Conservation (phyloP, 2,888 invertebrate species). For the Sceliomorpha sp. region DNA sequence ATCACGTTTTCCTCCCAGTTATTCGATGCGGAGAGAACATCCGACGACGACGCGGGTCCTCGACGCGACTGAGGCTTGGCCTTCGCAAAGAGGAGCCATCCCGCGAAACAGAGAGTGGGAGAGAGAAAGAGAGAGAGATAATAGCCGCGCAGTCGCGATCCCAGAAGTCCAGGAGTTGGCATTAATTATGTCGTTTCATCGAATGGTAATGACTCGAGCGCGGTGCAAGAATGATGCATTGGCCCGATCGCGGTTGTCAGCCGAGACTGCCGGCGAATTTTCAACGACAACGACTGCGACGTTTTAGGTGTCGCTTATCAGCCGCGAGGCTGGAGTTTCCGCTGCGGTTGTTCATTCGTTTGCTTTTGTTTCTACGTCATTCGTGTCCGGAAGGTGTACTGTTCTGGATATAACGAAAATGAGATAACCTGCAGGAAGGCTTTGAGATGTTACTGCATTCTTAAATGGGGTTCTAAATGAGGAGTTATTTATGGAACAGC, state of each 20-base stretch:
- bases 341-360: too few species aligned
- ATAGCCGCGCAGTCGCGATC: constrained; percentile 59
- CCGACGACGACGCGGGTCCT: constrained; percentile 73
- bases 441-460: too few species aligned
- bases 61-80: constrained; percentile 74
- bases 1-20: constrained; percentile 1
- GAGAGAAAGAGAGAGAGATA: constrained; percentile 50
- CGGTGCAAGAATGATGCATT: constrained; percentile 16
- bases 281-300: too few species aligned
- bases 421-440: too few species aligned
- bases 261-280: constrained; percentile 1
- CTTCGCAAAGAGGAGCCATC: constrained; percentile 69
- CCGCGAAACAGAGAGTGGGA: constrained; percentile 57
- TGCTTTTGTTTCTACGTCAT: too few species aligned
- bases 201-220: constrained; percentile 57
- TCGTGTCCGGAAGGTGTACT: too few species aligned
- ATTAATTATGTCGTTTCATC: constrained; percentile 65
- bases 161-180: constrained; percentile 59
- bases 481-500: too few species aligned
- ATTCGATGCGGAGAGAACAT: constrained; percentile 58
- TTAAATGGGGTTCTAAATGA: too few species aligned
- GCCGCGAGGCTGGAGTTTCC: too few species aligned
- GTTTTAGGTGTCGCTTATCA: too few species aligned
- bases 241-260: constrained; percentile 1
- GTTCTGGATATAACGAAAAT: too few species aligned